A percentile compares a stretch with the other conserved stretches of the same genome.
Conservation (phyloP, 2,888 invertebrate species). For the Ceramica pisi region DNA sequence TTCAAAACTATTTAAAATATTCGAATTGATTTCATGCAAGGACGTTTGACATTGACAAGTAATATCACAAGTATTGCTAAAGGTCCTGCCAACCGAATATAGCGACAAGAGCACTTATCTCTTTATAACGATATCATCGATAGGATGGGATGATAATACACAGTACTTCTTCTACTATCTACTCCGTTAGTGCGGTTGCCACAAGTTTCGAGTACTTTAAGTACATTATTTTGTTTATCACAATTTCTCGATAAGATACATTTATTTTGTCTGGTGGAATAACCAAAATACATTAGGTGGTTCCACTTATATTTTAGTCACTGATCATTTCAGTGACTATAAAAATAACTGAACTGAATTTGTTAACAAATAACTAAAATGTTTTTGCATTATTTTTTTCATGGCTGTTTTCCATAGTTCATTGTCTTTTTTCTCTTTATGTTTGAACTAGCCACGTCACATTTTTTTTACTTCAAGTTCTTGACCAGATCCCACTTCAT, state of each 20-base stretch:
- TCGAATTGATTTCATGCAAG: neutral
- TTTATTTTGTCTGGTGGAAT: constrained; percentile 26
- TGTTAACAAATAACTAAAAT: no score
- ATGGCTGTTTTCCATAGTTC: no score
- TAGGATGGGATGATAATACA: constrained; percentile 21
- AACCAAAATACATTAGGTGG: constrained; percentile 2
- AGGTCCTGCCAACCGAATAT: constrained; percentile 2
- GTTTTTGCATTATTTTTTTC: neutral
- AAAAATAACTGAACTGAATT: no score
- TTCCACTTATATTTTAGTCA: neutral
- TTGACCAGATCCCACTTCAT: constrained; percentile 9
- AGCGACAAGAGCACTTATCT: constrained; percentile 23
- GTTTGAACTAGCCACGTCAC: neutral
- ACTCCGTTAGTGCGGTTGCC: constrained; percentile 16
- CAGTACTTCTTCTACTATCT: constrained; percentile 20
- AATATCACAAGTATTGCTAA: constrained; percentile 8
- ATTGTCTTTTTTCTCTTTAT: neutral
- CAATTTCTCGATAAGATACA: constrained; percentile 46
- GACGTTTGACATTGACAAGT: neutral
- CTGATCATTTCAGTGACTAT: no score
- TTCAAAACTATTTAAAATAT: no score
- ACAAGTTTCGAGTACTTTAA: constrained; percentile 31
- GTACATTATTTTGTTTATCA: constrained; percentile 40
- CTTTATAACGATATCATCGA: constrained; percentile 3
- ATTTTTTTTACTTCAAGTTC: neutral